These are phyloP conservation scores for Andrena haemorrhoa DNA, from an alignment of 2,888 invertebrate genomes.

Conservation along the genomic window DNA sequence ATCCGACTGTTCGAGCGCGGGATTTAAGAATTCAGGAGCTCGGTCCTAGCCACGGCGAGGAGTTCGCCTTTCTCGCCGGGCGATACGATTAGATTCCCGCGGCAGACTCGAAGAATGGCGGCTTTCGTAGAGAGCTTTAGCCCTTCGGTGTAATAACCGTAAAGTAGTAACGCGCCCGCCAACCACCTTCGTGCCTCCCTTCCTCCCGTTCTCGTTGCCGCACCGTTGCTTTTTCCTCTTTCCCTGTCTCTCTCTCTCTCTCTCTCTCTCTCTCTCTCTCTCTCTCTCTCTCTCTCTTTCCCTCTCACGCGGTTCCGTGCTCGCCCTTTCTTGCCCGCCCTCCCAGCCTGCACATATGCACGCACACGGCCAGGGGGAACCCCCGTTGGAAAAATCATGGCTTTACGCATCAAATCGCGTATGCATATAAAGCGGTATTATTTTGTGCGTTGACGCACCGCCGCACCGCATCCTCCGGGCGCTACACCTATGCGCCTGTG, in stretches of 20 bases:
- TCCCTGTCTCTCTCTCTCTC: constrained; percentile 34
- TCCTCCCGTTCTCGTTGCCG: constrained; percentile 6
- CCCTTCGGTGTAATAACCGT: constrained; percentile 78
- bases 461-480: constrained; percentile 59
- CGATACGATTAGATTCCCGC: constrained; percentile 57
- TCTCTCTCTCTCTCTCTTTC: constrained; percentile 34
- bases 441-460: constrained; percentile 77
- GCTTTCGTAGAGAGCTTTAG: constrained; percentile 52
- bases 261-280: not conserved
- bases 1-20: not conserved
- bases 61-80: not conserved
- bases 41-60: not conserved
- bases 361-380: constrained; percentile 58
- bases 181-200: constrained; percentile 17
- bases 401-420: constrained; percentile 82
- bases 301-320: not conserved
- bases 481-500: constrained; percentile 40
- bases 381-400: constrained; percentile 82
- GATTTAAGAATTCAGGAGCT: not conserved
- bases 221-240: constrained; percentile 35
- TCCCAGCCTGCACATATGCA: constrained; percentile 8
- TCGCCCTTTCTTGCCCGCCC: constrained; percentile 3
- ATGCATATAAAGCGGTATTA: constrained; percentile 84
- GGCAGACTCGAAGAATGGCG: constrained; percentile 40
- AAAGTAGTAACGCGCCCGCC: constrained; percentile 73